Base-by-base conservation (phyloP, 1,140 invertebrate species). In the Aphelinus certus region DNA sequence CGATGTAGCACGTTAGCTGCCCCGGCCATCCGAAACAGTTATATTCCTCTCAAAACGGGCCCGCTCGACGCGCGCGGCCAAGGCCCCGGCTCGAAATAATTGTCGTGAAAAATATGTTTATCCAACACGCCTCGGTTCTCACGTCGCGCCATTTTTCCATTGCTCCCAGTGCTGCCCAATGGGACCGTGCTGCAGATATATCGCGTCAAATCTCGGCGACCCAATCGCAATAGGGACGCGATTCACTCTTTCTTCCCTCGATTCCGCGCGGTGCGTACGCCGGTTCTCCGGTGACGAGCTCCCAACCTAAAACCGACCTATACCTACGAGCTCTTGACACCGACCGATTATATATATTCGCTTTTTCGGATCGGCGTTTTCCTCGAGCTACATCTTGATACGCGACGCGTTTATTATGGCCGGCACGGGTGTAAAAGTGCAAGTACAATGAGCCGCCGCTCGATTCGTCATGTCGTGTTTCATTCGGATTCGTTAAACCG, bases 21-120 rank as follows among this genome's bases (percentile, higher is more conserved):
- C 6, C 7, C 10, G 3, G 2, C 45, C n/a, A 48, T 62, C 57
- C 10, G 45, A 62, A 74, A 70, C 67, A 70, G 61, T 75, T 75
- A 69, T 67, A 49, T 70, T 51, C 55, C 3, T 51, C 7, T n/a
- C 57, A 1, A 45, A 67, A 60, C 10, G 10, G 26, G 26, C 26
- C 56, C 3, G 48, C 48, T 53, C 51, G 3, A 61, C 48, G 49
- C 48, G 63, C 63, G 3, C 53, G 45, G 48, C 2, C 7, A 10
- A 46, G 49, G 26, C 26, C 58, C 5, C 58, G 58, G 3, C 26
- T 65, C 7, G n/a, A 65, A 65, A 67, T 73, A 62, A 73, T 60
- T 73, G 57, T 73, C 64, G n/a, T 55, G 57, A 67, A 72, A 68
- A 72, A n/a, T 26, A 63, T 45, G 10, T 65, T 56, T 49, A 65